These are phyloP conservation scores for Melanotaenia parkinsoni DNA, from an alignment of 2,797 vertebrate genomes.

Conservation along the genomic window DNA sequence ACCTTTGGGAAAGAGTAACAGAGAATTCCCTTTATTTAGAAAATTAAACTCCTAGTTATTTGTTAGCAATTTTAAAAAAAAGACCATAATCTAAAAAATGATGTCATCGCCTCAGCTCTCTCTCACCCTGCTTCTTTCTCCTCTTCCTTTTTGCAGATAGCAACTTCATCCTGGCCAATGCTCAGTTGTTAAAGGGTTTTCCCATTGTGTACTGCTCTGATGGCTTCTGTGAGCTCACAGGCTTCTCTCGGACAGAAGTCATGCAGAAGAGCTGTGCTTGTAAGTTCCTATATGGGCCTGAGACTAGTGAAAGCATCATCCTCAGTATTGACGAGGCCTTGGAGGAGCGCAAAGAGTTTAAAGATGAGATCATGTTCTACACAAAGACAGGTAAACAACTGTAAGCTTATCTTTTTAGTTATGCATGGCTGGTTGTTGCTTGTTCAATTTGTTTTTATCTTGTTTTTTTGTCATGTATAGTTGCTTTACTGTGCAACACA, in stretches of 20 bases:
- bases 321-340: conserved; percentile 91
- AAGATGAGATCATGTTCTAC: conserved; percentile 97
- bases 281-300: conserved; percentile 93
- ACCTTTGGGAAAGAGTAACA: too few species aligned
- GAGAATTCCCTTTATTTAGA: neutral
- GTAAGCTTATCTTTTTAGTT: neutral
- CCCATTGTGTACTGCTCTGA: conserved; percentile 99
- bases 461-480: neutral
- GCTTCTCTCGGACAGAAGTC: conserved; percentile 94
- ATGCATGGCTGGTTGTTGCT: neutral
- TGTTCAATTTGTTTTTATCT: neutral
- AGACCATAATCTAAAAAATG: neutral
- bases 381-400: conserved; percentile 90
- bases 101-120: neutral
- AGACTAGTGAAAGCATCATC: conserved; percentile 93
- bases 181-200: conserved; percentile 95
- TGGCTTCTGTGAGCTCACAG: conserved; percentile 98
- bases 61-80: neutral
- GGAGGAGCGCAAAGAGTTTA: conserved; percentile 95
- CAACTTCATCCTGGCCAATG: conserved; percentile 98
- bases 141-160: conserved; percentile 85
- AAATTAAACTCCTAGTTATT: neutral
- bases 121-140: neutral
- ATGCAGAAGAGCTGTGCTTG: conserved; percentile 99
- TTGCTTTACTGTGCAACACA: conserved; percentile 13